phyloP scores from a whole-genome alignment of 2,113 vertebrate genomes.

The Zapus hudsonius region DNA sequence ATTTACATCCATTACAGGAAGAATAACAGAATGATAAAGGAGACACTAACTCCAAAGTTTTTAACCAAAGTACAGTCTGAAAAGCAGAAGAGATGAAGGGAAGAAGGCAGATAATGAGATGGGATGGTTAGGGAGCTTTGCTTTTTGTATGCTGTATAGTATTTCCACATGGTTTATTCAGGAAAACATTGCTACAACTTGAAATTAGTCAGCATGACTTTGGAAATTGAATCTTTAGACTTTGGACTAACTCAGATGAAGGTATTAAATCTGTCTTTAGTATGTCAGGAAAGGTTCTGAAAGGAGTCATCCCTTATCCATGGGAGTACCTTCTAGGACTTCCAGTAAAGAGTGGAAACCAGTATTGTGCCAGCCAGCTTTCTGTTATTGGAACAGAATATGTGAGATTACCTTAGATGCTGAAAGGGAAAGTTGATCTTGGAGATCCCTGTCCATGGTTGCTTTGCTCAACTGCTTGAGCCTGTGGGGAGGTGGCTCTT shows the following conservation, averaged over 20 bases:
- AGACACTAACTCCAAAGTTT: no score
- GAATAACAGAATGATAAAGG: neutral
- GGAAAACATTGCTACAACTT: no score
- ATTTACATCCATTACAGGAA: neutral
- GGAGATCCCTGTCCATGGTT: neutral
- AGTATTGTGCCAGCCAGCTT: neutral
- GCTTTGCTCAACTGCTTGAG: neutral
- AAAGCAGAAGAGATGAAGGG: neutral
- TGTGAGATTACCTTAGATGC: neutral
- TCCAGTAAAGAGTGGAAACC: neutral
- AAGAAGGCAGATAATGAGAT: neutral
- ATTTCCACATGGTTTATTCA: no score
- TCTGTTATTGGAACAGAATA: neutral
- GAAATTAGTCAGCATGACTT: neutral
- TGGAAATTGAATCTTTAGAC: neutral
- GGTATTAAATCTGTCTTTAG: neutral
- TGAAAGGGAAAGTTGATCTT: neutral
- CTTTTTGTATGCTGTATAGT: no score
- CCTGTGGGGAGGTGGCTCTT: neutral
- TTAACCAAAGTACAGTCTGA: neutral
- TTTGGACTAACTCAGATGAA: neutral
- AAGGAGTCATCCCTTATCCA: neutral
- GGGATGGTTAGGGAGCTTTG: neutral
- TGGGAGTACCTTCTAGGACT: fast-evolving
- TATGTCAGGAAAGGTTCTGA: neutral